Conservation (phyloP, 1,140 invertebrate genomes). For the Oryctes rhinoceros region DNA sequence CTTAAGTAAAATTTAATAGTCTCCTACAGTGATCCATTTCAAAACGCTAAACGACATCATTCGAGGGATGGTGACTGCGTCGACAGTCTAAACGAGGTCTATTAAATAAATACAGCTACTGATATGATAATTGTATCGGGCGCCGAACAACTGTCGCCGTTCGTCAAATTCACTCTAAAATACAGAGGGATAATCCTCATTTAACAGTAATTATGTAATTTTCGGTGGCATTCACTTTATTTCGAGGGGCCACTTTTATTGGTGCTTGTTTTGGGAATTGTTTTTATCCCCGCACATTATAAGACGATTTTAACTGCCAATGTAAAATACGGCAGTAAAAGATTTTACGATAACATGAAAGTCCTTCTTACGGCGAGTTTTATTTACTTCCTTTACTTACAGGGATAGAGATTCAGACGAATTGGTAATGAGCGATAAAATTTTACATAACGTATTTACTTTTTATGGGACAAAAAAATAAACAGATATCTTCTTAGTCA, state of each 20-base stretch:
- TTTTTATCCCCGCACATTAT: slow-evolving; percentile 33
- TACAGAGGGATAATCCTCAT: slow-evolving; percentile 22
- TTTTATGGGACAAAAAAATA: not conserved
- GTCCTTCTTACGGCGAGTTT: slow-evolving; percentile 13
- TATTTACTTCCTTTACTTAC: slow-evolving; percentile 20
- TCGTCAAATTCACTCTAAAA: slow-evolving; percentile 31
- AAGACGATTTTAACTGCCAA: slow-evolving; percentile 34
- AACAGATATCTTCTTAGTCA: not conserved
- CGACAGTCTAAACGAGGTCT: slow-evolving; percentile 35
- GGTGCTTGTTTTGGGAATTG: slow-evolving; percentile 28
- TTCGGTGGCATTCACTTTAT: slow-evolving; percentile 28
- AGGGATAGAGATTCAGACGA: not conserved
- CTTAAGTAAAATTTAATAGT: slow-evolving; percentile 12
- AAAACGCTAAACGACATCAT: not conserved
- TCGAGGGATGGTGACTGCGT: not conserved
- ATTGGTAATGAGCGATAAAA: slow-evolving; percentile 27
- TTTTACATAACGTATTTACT: not conserved
- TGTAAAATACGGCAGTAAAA: slow-evolving; percentile 20
- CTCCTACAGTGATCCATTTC: slow-evolving; percentile 13
- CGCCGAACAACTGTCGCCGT: slow-evolving; percentile 33
- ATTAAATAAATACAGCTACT: slow-evolving; percentile 41
- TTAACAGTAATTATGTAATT: slow-evolving; percentile 36
- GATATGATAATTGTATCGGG: slow-evolving; percentile 41
- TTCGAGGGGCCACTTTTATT: slow-evolving; percentile 12
- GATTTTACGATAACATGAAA: slow-evolving; percentile 31